Conservation (phyloP, 2,113 vertebrate species). For the Leucosticte australis region DNA sequence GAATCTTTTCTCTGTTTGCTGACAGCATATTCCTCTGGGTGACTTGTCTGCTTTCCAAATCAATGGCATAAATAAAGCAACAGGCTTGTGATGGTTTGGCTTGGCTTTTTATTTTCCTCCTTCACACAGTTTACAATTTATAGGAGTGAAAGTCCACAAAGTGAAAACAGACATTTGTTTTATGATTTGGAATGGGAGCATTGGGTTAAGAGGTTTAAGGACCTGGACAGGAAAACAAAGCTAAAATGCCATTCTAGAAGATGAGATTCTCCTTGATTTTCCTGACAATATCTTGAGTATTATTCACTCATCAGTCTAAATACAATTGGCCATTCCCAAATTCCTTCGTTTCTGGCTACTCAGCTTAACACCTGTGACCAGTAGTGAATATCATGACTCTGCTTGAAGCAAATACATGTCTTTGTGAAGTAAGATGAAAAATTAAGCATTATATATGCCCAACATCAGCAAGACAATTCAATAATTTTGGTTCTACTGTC, state of each 20-base stretch:
- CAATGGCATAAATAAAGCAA: not conserved
- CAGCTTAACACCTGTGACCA: not conserved
- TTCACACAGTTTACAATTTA: not conserved
- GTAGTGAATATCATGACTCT: not conserved
- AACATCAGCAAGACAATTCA: not conserved
- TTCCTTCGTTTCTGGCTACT: not conserved
- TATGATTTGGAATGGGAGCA: not conserved
- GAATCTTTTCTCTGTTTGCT: not conserved
- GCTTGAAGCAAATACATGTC: not conserved
- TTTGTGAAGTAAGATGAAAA: not conserved
- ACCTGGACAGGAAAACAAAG: not conserved
- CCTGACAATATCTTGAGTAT: not conserved
- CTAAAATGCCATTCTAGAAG: not conserved
- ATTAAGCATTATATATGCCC: not conserved
- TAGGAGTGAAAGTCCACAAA: not conserved
- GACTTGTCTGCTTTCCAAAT: not conserved
- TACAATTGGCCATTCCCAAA: not conserved
- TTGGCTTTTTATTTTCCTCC: not conserved
- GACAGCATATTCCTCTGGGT: not conserved
- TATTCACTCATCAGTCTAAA: not conserved
- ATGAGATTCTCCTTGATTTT: not conserved
- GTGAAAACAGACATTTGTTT: not conserved
- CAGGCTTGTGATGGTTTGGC: not conserved
- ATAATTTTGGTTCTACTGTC: not conserved
- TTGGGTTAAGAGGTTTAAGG: not conserved